Base-by-base conservation (phyloP, 2,888 invertebrate genomes). In the Plebejus argus region DNA sequence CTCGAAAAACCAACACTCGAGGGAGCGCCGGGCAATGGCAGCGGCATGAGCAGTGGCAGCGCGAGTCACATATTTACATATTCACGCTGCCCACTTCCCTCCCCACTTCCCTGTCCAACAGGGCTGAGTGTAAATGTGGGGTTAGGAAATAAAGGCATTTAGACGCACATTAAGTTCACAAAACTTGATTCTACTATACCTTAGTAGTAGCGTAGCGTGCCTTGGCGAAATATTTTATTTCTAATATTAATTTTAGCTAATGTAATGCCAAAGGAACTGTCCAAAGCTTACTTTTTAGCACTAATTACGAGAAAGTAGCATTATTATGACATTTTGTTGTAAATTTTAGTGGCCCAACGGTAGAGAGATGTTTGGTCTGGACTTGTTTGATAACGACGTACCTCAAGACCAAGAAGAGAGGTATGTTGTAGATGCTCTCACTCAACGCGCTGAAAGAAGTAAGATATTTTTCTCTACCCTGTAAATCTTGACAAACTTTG, bases 401-500 rank as follows among this genome's bases (percentile, higher is more conserved):
- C 91, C 93, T 6, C 91, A 92, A 83, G 86, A 87, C 4, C 83
- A 84, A 23, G 93, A 92, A 81, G 85, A 91, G 28, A 87, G 91
- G 7, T 93, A 94, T 78, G 86, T 91, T 28, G 88, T 92, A 1
- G 94, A 94, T 78, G 90, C 91, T 23, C 83, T 94, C 28, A 94
- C 94, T 61, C 90, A 93, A 74, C 86, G 89, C 83, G 91, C 93
- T 35, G 81, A 91, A 77, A 85, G 87, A 81, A 87, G 94, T 94
- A 85, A 88, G 88, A 56, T 28, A 66, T 66, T 66, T 66, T 33
- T 66, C 28, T 28, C 15, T 66, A 74, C 23, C 5, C 23, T 7
- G 49, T 74, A 74, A 66, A 12, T 35, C 53, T 49, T 49, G 4
- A 49, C 53, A 53, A 53, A 53, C 10, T 45, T 45, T 45, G 12